Evolutionary conservation across 2,888 invertebrate species (phyloP).

Genomic region (Apodemia zela): DNA sequence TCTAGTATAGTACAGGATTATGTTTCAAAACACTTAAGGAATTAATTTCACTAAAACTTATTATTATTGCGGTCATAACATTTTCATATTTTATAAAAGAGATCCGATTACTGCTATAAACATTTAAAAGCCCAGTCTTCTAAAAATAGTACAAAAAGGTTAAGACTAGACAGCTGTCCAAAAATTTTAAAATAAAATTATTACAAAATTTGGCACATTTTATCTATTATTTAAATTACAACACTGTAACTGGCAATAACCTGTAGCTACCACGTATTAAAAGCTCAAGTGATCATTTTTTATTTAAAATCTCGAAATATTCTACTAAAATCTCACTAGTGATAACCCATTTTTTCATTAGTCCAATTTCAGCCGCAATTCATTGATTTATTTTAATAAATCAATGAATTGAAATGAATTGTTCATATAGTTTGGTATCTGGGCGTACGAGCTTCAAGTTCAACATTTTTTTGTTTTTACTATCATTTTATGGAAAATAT

Average conservation of each 20-base stretch:
- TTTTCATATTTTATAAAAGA: not conserved
- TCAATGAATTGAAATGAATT: too few relatives aligned
- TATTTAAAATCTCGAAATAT: not conserved
- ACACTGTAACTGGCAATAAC: not conserved
- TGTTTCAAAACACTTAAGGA: too few relatives aligned
- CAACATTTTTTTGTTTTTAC: too few relatives aligned
- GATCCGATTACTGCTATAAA: not conserved
- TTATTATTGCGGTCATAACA: too few relatives aligned
- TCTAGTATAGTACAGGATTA: too few relatives aligned
- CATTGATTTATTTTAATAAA: too few relatives aligned
- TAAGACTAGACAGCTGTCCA: conserved; percentile 13
- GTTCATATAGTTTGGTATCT: too few relatives aligned
- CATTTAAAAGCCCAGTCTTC: not conserved
- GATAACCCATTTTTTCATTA: too few relatives aligned
- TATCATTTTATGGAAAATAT: too few relatives aligned
- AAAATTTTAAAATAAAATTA: conserved; percentile 17
- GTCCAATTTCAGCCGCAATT: too few relatives aligned
- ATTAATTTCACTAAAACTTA: too few relatives aligned
- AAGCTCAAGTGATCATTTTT: not conserved
- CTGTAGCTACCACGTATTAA: not conserved
- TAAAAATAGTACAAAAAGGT: not conserved
- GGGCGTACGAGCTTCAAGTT: too few relatives aligned
- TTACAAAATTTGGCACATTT: conserved; percentile 31
- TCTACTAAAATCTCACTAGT: not conserved
- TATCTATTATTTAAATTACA: not conserved